These are phyloP conservation scores for Tenthredo scrophulariae DNA, from an alignment of 2,888 invertebrate species.

Conservation along the genomic window DNA sequence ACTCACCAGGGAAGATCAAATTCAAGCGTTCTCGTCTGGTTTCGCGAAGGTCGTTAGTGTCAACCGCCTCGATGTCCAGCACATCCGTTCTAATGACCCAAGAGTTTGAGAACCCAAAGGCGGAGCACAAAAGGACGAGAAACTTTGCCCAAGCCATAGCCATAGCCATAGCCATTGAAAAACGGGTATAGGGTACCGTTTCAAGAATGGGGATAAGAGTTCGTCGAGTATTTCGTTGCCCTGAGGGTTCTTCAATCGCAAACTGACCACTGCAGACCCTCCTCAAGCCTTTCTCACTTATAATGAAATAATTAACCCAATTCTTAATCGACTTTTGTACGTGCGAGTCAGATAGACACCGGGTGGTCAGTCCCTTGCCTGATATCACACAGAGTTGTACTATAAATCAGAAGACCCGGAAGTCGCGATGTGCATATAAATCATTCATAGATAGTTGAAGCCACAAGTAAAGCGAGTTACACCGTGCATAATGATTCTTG, in stretches of 20 bases:
- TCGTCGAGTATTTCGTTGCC: slow-evolving; percentile 24
- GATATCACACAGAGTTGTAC: slow-evolving; percentile 21
- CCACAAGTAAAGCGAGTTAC: neutral
- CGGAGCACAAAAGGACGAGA: slow-evolving; percentile 24
- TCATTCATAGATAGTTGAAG: neutral
- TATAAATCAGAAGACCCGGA: slow-evolving; percentile 14
- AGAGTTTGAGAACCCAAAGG: slow-evolving; percentile 41
- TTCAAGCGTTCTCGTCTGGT: slow-evolving; percentile 57
- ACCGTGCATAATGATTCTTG: neutral
- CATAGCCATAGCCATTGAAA: slow-evolving; percentile 31
- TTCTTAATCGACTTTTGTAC: slow-evolving; percentile 40
- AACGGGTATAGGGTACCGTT: neutral
- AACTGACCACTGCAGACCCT: slow-evolving; percentile 36
- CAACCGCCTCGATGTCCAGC: slow-evolving; percentile 42
- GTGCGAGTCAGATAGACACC: neutral
- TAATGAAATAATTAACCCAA: slow-evolving; percentile 50
- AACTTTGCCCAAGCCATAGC: slow-evolving; percentile 3
- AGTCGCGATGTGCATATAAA: slow-evolving; percentile 15
- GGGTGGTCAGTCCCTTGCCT: neutral
- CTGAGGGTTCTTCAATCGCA: slow-evolving; percentile 7
- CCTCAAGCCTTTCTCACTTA: slow-evolving; percentile 26
- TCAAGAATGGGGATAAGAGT: neutral
- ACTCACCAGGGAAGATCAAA: slow-evolving; percentile 69
- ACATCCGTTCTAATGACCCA: slow-evolving; percentile 58
- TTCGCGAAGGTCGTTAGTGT: slow-evolving; percentile 56